phyloP scores from a whole-genome alignment of 1,140 invertebrate species.

The Bilobella aurantiaca region DNA sequence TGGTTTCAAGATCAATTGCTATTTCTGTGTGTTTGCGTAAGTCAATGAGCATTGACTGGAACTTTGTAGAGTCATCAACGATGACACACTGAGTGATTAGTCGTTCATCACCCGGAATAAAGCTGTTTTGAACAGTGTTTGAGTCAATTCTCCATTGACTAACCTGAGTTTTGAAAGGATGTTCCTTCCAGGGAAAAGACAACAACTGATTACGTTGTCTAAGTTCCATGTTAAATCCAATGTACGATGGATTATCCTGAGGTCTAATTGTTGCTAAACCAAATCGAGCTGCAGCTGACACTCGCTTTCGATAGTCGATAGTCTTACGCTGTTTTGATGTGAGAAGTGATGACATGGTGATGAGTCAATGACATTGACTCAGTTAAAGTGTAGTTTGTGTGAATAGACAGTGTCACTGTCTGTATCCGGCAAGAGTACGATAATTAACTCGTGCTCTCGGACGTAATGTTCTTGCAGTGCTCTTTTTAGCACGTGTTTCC shows the following conservation, averaged over 20 bases:
- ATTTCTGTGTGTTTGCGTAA: too few species aligned
- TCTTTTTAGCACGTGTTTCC: background rate
- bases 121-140: background rate
- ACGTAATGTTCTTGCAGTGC: background rate
- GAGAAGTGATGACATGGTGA: background rate
- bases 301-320: background rate
- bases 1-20: too few species aligned
- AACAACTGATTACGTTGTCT: background rate
- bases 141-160: background rate
- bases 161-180: background rate
- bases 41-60: background rate
- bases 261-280: background rate
- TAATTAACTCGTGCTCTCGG: background rate
- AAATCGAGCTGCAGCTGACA: background rate
- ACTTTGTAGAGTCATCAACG: slow-evolving; percentile 2
- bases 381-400: too few species aligned
- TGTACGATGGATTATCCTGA: background rate
- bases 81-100: background rate
- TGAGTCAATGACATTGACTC: background rate
- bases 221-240: background rate
- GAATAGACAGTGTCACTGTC: background rate
- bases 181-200: background rate
- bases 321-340: background rate
- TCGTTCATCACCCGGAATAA: background rate
- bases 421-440: background rate